Percentiles rank a stretch among this genome's conserved stretches.
phyloP scores from a whole-genome alignment of 2,888 invertebrate genomes.

The Imbricaverruca yamaguchii region DNA sequence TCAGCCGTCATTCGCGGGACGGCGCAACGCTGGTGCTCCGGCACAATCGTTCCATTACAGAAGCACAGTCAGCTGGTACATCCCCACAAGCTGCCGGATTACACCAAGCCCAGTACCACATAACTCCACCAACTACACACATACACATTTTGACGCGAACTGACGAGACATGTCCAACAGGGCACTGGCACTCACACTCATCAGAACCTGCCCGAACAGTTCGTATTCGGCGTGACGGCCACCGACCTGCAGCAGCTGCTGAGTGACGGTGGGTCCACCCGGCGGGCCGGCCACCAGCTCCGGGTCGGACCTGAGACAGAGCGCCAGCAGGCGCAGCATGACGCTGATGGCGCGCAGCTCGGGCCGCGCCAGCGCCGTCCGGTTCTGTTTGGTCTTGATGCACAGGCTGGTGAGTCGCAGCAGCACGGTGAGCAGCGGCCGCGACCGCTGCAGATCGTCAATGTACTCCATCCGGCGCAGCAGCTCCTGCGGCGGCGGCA shows the following conservation, averaged over 20 bases:
- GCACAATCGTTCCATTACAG: too few relatives aligned
- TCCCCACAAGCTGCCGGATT: too few relatives aligned
- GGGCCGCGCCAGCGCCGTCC: slow-evolving; percentile 78
- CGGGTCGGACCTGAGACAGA: slow-evolving; percentile 36
- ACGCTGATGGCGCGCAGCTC: slow-evolving; percentile 74
- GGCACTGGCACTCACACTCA: too few relatives aligned
- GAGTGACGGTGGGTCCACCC: slow-evolving; percentile 58
- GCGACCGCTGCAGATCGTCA: slow-evolving; percentile 72
- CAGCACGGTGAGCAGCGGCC: slow-evolving; percentile 78
- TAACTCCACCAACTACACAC: too few relatives aligned
- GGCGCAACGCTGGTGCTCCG: too few relatives aligned
- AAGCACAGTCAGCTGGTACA: too few relatives aligned
- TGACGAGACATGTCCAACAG: too few relatives aligned
- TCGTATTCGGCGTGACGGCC: neutral
- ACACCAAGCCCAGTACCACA: too few relatives aligned
- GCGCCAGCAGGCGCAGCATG: slow-evolving; percentile 72
- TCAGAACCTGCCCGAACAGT: too few relatives aligned
- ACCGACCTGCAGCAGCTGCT: slow-evolving; percentile 72
- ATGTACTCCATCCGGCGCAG: slow-evolving; percentile 75
- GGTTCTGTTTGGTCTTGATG: slow-evolving; percentile 57
- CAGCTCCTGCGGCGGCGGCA: slow-evolving; percentile 53
- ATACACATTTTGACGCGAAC: too few relatives aligned
- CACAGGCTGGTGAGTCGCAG: slow-evolving; percentile 82
- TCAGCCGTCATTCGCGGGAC: too few relatives aligned
- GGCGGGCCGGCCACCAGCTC: slow-evolving; percentile 50